Percentiles rank a stretch among this genome's conserved stretches.
Evolutionary conservation across 1,140 invertebrate species (phyloP).

Genomic region (Palaemon carinicauda): DNA sequence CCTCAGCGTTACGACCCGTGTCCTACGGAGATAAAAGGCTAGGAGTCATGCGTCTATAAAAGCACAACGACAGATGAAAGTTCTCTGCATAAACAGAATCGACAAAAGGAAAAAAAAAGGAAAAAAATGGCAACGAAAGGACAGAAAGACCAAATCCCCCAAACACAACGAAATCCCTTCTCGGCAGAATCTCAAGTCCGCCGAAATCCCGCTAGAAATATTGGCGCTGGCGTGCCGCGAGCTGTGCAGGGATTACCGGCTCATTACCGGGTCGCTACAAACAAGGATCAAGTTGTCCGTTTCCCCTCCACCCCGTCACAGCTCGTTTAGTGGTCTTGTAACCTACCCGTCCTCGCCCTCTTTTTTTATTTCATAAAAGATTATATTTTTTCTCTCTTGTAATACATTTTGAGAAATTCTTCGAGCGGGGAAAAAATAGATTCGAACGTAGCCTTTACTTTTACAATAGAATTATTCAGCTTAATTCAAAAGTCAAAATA

Average conservation of each 20-base stretch:
- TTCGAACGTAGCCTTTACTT: no score
- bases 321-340: conserved; percentile 45
- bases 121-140: conserved; percentile 24
- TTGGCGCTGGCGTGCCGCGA: conserved; percentile 49
- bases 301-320: conserved; percentile 48
- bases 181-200: conserved; percentile 54
- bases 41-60: no score
- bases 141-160: conserved; percentile 38
- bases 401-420: neutral
- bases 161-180: conserved; percentile 46
- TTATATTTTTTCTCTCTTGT: neutral
- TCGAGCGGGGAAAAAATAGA: no score
- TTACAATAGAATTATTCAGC: no score
- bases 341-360: neutral
- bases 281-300: conserved; percentile 54
- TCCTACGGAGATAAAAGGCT: neutral
- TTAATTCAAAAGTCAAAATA: no score
- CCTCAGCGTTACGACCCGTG: no score
- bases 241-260: conserved; percentile 49
- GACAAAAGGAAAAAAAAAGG: conserved; percentile 5
- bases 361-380: neutral
- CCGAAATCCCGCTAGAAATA: conserved; percentile 53
- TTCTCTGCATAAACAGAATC: no score
- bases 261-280: conserved; percentile 52
- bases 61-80: no score